These are phyloP conservation scores for Erebia ligea DNA, from an alignment of 2,888 invertebrate genomes.

Conservation along the genomic window DNA sequence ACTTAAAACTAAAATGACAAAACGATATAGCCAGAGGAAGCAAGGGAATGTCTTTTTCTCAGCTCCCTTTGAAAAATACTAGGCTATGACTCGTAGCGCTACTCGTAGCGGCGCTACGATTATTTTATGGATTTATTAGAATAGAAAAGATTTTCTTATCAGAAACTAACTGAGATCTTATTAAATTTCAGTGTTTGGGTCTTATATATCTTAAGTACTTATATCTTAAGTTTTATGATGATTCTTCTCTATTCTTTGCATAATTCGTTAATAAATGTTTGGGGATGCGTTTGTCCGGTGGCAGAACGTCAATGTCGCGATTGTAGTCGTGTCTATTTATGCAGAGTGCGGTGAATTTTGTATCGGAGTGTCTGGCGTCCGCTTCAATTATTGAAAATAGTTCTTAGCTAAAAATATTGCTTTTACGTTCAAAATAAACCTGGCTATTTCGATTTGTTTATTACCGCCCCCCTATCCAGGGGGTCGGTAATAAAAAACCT, in stretches of 20 bases:
- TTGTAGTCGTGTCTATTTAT: slow-evolving; percentile 62
- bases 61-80: not conserved
- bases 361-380: slow-evolving; percentile 45
- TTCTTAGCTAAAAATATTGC: slow-evolving; percentile 30
- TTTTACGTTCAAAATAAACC: slow-evolving; percentile 8
- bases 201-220: too few species aligned
- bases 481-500: too few species aligned
- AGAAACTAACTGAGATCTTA: too few species aligned
- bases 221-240: not conserved
- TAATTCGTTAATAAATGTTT: slow-evolving; percentile 76
- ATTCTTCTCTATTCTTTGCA: slow-evolving; percentile 47
- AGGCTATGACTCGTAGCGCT: not conserved
- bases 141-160: too few species aligned
- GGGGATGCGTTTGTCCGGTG: slow-evolving; percentile 76
- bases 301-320: slow-evolving; percentile 78
- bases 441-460: not conserved
- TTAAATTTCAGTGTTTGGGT: too few species aligned
- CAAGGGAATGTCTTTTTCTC: not conserved
- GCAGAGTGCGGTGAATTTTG: slow-evolving; percentile 47
- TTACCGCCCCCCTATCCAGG: not conserved
- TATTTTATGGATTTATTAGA: too few species aligned
- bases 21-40: not conserved
- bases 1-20: not conserved
- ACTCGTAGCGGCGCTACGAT: too few species aligned
- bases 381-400: slow-evolving; percentile 40